Evolutionary conservation across 2,113 vertebrate species (phyloP).

Genomic region (Dasyornis broadbenti): DNA sequence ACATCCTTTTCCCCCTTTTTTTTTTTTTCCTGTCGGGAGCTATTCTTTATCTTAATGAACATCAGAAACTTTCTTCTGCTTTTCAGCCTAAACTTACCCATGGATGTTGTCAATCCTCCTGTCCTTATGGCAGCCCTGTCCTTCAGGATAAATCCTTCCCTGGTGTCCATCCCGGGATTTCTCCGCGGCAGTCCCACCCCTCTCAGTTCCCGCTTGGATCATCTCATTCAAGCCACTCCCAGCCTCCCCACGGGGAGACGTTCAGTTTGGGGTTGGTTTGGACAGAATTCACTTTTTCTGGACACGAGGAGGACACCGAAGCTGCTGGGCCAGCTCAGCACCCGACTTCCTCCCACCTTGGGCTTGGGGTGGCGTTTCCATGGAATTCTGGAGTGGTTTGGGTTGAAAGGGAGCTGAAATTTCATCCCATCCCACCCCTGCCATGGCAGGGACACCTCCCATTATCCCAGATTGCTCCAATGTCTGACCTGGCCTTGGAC

Average conservation of each 20-base stretch:
- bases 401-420: background rate
- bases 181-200: background rate
- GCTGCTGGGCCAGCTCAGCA: background rate
- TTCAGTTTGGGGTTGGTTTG: background rate
- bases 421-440: background rate
- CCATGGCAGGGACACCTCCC: background rate
- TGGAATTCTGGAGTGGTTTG: background rate
- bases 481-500: background rate
- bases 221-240: background rate
- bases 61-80: background rate
- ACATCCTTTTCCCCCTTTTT: background rate
- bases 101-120: rapidly evolving
- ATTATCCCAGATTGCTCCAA: background rate
- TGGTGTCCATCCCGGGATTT: background rate
- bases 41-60: background rate
- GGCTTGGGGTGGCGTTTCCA: rapidly evolving
- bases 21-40: background rate
- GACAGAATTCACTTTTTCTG: background rate
- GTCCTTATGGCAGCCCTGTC: background rate
- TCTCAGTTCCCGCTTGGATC: background rate
- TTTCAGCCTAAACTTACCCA: background rate
- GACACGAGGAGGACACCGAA: rapidly evolving
- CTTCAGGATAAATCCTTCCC: background rate
- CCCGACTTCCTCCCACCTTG: rapidly evolving
- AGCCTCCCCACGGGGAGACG: background rate